Conservation (phyloP, 1,140 invertebrate species). For the Asbolus verrucosus region DNA sequence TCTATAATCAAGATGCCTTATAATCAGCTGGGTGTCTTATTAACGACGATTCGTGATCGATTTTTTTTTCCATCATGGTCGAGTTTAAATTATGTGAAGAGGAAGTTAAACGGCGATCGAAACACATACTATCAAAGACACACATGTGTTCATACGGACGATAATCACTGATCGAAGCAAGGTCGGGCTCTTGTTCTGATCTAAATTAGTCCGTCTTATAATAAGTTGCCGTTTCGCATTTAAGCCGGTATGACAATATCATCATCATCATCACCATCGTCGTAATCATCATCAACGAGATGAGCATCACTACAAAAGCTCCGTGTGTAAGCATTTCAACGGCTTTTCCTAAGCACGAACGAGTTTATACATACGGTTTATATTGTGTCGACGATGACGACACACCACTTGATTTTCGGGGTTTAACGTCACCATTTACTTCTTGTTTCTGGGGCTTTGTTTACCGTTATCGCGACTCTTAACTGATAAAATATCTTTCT, state of each 20-base stretch:
- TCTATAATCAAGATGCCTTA: slow-evolving; percentile 30
- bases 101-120: slow-evolving; percentile 10
- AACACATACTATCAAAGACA: neutral
- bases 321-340: slow-evolving; percentile 8
- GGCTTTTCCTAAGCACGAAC: slow-evolving; percentile 31
- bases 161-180: slow-evolving; percentile 12
- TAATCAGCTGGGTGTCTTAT: slow-evolving; percentile 23
- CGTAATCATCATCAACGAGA: slow-evolving; percentile 16
- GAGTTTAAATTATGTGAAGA: slow-evolving; percentile 23
- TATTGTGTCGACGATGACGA: slow-evolving; percentile 1
- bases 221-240: slow-evolving; percentile 21
- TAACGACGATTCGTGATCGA: slow-evolving; percentile 37
- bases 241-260: slow-evolving; percentile 20
- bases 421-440: slow-evolving; percentile 42
- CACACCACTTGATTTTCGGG: slow-evolving; percentile 28
- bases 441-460: slow-evolving; percentile 24
- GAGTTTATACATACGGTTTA: slow-evolving; percentile 24
- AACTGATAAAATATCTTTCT: slow-evolving; percentile 9
- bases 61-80: slow-evolving; percentile 7
- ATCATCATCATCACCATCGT: neutral
- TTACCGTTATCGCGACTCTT: slow-evolving; percentile 10
- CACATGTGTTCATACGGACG: slow-evolving; percentile 10
- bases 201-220: neutral
- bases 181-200: neutral
- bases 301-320: slow-evolving; percentile 26